phyloP scores from a whole-genome alignment of 2,113 vertebrate species.

The Rafetus swinhoei region DNA sequence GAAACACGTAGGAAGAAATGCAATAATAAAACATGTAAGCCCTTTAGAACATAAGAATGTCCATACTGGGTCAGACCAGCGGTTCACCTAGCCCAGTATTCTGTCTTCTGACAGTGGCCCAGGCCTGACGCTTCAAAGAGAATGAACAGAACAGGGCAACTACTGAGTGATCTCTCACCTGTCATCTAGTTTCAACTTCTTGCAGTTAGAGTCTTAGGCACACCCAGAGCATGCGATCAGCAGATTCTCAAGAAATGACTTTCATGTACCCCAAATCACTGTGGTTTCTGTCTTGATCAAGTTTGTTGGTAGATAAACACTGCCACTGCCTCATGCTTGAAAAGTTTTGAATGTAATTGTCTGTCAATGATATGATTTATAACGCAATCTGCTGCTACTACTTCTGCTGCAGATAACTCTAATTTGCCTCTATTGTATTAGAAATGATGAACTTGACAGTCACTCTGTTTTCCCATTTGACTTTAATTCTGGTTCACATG shows the following conservation, averaged over 20 bases:
- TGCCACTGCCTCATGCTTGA: slow-evolving; percentile 71
- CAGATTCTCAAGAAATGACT: slow-evolving; percentile 50
- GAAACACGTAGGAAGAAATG: background rate
- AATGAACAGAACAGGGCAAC: background rate
- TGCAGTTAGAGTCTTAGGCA: background rate
- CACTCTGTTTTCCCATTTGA: slow-evolving; percentile 74
- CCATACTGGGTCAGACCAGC: background rate
- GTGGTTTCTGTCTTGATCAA: slow-evolving; percentile 69
- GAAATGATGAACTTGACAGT: slow-evolving; percentile 77
- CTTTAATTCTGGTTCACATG: slow-evolving; percentile 71
- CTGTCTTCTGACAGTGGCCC: background rate
- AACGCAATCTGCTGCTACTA: slow-evolving; percentile 80
- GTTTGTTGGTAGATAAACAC: slow-evolving; percentile 77
- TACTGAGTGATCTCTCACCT: background rate
- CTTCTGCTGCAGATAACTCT: slow-evolving; percentile 77
- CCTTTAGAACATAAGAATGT: background rate
- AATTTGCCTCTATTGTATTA: slow-evolving; percentile 81
- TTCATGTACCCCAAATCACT: slow-evolving; percentile 12
- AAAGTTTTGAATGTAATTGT: slow-evolving; percentile 83
- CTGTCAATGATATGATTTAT: slow-evolving; percentile 85
- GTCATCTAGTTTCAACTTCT: background rate
- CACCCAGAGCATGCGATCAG: background rate
- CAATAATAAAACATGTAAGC: too few relatives aligned
- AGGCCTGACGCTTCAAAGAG: background rate
- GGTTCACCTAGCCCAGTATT: background rate